Conservation (phyloP, 2,797 vertebrate genomes). For the Anas capensis region DNA sequence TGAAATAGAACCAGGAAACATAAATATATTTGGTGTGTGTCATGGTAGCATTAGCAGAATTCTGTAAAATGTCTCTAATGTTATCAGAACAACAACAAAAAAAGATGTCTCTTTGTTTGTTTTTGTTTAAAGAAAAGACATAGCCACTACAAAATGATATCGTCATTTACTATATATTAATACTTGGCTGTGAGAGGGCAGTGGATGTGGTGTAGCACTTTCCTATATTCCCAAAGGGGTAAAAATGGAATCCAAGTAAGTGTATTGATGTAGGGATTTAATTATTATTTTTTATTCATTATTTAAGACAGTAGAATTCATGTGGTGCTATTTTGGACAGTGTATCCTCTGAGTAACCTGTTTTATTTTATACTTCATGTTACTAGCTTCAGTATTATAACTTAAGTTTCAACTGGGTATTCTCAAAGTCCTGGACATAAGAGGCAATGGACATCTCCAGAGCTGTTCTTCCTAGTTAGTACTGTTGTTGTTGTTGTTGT, state of each 20-base stretch:
- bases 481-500: neutral
- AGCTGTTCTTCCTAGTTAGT: neutral
- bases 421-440: neutral
- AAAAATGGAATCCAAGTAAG: neutral
- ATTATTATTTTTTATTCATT: neutral
- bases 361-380: neutral
- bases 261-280: neutral
- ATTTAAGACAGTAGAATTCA: neutral
- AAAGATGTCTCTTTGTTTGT: neutral
- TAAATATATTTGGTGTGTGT: neutral
- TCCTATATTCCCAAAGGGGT: neutral
- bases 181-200: neutral
- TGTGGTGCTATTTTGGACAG: neutral
- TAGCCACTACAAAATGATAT: neutral
- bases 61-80: neutral
- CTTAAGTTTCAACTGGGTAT: neutral
- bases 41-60: neutral
- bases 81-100: neutral
- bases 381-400: neutral
- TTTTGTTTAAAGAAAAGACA: neutral
- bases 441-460: neutral
- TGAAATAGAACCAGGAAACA: neutral
- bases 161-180: neutral
- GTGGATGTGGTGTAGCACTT: neutral
- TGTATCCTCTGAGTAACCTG: neutral